These are phyloP conservation scores for Sebastes wilsoni DNA, from an alignment of 2,797 vertebrate species.

Conservation along the genomic window DNA sequence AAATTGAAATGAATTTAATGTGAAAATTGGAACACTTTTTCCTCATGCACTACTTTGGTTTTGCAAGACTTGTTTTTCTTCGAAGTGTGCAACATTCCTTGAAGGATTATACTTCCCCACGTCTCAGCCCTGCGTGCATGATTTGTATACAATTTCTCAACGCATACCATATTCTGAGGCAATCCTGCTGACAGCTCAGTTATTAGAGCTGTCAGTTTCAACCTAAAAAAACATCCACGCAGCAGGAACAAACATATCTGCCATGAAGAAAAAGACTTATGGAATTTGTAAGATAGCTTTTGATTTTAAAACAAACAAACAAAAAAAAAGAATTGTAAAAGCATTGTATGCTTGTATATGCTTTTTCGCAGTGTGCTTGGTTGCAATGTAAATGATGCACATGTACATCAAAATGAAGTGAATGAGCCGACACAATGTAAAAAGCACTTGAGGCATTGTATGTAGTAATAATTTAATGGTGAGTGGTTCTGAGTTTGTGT, in stretches of 20 bases:
- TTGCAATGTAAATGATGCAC: conserved; percentile 2
- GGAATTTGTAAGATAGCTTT: background rate
- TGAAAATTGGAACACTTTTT: background rate
- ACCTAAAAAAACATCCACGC: background rate
- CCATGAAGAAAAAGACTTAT: background rate
- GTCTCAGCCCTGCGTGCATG: background rate
- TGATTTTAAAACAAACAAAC: background rate
- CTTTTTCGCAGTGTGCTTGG: background rate
- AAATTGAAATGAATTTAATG: background rate
- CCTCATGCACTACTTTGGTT: background rate
- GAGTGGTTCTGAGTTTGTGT: background rate
- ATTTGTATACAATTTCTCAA: background rate
- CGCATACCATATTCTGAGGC: background rate
- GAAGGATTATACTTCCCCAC: background rate
- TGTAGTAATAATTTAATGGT: background rate
- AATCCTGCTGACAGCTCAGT: background rate
- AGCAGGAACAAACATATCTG: background rate
- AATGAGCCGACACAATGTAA: background rate
- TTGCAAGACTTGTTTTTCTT: conserved; percentile 8
- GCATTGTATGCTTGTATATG: background rate
- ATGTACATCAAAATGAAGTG: background rate
- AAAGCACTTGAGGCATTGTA: background rate
- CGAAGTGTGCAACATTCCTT: background rate
- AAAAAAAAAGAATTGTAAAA: background rate
- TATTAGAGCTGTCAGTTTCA: background rate